Conservation (phyloP, 1,140 invertebrate genomes). For the Drosophila bipectinata region DNA sequence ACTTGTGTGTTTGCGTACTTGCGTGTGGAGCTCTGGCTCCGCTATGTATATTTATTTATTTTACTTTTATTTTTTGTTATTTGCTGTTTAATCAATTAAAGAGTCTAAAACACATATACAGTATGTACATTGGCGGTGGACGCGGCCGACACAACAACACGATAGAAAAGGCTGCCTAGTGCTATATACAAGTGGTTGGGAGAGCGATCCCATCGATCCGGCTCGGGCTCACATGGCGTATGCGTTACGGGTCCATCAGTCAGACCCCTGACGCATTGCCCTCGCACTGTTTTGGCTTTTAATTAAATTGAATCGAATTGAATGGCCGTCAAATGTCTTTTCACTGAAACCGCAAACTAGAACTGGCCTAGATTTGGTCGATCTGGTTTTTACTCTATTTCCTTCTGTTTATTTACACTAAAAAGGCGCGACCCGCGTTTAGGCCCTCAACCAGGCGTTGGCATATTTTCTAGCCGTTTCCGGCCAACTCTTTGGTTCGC, state of each 20-base stretch:
- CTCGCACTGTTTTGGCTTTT: constrained; percentile 3
- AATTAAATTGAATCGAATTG: constrained; percentile 9
- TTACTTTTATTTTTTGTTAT: constrained; percentile 16
- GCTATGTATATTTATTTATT: constrained; percentile 1
- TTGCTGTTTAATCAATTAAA: constrained; percentile 44
- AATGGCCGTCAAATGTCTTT: background rate
- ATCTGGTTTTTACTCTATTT: constrained; percentile 3
- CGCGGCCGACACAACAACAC: constrained; percentile 28
- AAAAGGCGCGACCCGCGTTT: constrained; percentile 48
- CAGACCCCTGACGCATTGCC: constrained; percentile 13
- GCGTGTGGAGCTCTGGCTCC: constrained; percentile 15
- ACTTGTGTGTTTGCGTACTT: constrained; percentile 65
- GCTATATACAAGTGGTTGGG: constrained; percentile 66
- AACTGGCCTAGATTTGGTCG: background rate
- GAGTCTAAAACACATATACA: constrained; percentile 40
- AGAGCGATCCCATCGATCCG: constrained; percentile 66
- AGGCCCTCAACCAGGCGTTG: constrained; percentile 51
- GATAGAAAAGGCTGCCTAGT: constrained; percentile 47
- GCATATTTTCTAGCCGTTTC: constrained; percentile 46
- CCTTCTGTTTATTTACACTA: constrained; percentile 62
- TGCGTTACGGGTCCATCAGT: constrained; percentile 28
- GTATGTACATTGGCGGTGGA: constrained; percentile 43
- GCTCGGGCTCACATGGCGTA: constrained; percentile 60
- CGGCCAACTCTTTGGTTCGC: constrained; percentile 18
- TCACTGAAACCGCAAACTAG: constrained; percentile 35